Evolutionary conservation across 2,888 invertebrate species (phyloP).

Genomic region (Diarsia mendica): DNA sequence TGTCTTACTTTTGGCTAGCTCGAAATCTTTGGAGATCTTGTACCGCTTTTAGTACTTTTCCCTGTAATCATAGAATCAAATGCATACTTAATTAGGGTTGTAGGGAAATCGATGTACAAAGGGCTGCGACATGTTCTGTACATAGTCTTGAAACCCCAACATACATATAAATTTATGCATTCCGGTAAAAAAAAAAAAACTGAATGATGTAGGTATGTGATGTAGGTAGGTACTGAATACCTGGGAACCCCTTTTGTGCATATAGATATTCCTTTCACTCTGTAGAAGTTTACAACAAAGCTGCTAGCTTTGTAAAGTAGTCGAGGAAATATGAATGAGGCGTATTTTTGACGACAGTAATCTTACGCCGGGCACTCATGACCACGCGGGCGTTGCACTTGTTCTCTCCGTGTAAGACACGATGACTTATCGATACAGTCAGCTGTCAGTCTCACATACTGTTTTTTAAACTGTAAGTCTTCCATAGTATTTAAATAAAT

Average conservation of each 20-base stretch:
- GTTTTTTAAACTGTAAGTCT: no score
- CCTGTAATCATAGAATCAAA: constrained; percentile 40
- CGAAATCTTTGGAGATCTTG: constrained; percentile 10
- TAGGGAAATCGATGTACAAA: background rate
- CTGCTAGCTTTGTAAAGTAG: background rate
- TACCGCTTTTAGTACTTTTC: constrained; percentile 25
- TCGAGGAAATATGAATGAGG: background rate
- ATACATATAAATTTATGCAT: no score
- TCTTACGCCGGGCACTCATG: background rate
- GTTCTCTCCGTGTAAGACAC: background rate
- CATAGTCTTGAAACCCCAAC: background rate
- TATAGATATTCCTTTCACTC: background rate
- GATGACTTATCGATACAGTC: background rate
- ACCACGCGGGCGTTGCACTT: background rate
- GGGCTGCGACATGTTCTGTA: background rate
- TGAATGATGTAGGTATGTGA: no score
- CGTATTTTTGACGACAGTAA: background rate
- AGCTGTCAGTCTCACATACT: no score
- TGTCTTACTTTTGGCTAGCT: constrained; percentile 29
- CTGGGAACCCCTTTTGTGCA: background rate
- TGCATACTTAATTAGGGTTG: background rate
- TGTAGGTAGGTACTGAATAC: no score
- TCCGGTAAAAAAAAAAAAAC: no score
- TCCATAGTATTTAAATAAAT: no score
- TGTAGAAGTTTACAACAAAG: background rate